A percentile compares a stretch with the other conserved stretches of the same genome.
phyloP scores from a whole-genome alignment of 2,888 invertebrate species.

The Tinea pellionella region DNA sequence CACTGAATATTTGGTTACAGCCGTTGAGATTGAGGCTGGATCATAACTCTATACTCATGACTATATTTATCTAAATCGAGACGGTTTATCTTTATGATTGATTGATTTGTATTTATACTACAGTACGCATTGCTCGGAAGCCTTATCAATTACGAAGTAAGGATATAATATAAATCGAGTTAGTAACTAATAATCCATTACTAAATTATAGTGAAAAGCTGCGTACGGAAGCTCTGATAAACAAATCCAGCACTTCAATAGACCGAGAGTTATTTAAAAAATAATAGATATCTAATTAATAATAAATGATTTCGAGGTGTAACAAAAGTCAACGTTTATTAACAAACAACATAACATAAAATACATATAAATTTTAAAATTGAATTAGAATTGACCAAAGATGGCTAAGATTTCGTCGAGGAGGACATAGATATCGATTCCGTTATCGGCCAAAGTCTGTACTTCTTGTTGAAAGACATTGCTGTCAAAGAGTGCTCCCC shows the following conservation, averaged over 20 bases:
- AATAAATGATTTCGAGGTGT: background rate
- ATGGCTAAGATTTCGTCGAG: slow-evolving; percentile 34
- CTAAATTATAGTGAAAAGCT: too few species aligned
- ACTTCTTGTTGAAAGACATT: slow-evolving; percentile 39
- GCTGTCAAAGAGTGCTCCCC: slow-evolving; percentile 35
- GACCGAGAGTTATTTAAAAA: too few species aligned
- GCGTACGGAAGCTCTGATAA: too few species aligned
- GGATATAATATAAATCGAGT: too few species aligned
- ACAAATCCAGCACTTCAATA: too few species aligned
- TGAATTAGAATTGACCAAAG: slow-evolving; percentile 32
- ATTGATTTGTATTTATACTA: background rate
- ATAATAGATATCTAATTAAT: too few species aligned
- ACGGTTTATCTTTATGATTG: background rate
- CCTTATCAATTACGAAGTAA: background rate
- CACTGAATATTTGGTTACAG: slow-evolving; percentile 16
- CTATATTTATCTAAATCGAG: background rate
- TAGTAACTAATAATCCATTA: too few species aligned
- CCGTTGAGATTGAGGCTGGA: background rate
- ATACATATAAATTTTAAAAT: background rate
- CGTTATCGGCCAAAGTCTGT: slow-evolving; percentile 31
- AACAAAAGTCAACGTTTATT: background rate
- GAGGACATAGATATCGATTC: slow-evolving; percentile 31
- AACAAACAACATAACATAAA: background rate
- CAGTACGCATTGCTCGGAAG: background rate
- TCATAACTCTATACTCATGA: background rate